Percentiles rank a stretch among this genome's conserved stretches.
Conservation (phyloP, 2,797 vertebrate species). For the Manis javanica region DNA sequence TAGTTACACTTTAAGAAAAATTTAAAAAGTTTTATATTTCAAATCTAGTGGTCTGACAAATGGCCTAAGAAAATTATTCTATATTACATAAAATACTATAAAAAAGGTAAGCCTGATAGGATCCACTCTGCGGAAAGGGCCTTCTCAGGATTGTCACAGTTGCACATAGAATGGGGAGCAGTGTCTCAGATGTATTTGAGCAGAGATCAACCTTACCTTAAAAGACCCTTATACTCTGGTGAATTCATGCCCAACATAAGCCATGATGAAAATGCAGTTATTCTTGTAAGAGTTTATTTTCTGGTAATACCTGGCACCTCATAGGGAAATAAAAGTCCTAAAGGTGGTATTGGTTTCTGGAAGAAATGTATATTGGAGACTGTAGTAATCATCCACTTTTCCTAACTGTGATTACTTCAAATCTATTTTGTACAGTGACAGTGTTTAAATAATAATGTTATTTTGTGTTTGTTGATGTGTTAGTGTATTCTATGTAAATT, state of each 20-base stretch:
- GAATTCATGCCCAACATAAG: not conserved
- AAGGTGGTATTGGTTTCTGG: not conserved
- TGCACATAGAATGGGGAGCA: not conserved
- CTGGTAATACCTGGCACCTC: not conserved
- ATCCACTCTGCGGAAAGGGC: not conserved
- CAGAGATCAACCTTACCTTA: not conserved
- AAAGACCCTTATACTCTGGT: rapidly evolving
- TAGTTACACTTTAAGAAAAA: not conserved
- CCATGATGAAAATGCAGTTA: not conserved
- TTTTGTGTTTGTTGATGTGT: not conserved
- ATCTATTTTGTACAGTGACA: not conserved
- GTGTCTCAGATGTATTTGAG: not conserved
- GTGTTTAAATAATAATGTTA: not conserved
- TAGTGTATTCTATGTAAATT: not conserved
- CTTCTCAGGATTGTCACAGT: not conserved
- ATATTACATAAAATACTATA: not conserved
- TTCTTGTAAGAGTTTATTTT: not conserved
- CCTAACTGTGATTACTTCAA: not conserved
- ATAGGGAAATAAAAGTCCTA: not conserved
- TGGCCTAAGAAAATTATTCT: not conserved
- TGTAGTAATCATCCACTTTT: not conserved
- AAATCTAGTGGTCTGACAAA: not conserved
- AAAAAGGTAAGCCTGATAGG: not conserved
- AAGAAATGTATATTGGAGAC: not conserved
- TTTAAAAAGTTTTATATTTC: not conserved